Evolutionary conservation across 2,113 vertebrate genomes (phyloP), one percentile per base, ranked within the genome.

Genomic region (Opisthocomus hoazin): DNA sequence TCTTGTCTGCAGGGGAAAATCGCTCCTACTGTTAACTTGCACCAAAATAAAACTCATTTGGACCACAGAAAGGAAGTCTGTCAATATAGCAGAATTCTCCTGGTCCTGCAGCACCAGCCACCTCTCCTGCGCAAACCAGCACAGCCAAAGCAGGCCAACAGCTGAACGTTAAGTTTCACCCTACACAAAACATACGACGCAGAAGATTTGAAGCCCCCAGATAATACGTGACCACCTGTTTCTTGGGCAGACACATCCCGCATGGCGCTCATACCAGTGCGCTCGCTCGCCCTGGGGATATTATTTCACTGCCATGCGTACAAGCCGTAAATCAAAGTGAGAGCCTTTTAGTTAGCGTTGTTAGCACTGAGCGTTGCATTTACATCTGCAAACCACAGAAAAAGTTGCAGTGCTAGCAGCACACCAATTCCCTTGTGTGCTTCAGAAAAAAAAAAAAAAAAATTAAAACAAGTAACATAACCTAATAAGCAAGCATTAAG

Each of bases 161-260:
- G 96, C 96, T 97, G 96, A 98, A 88, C 43, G 13, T 43, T 6
- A 30, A 37, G 65, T 36, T 64, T 81, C 90, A 79, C 51, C 56
- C 85, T 37, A 41, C 5, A 48, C 43, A 73, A 45, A 85, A 36
- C 29, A 37, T 8, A 74, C 18, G 66, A 34, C 0, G 0, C 64
- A 63, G 85, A 75, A 96, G 91, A 90, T 58, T 29, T 53, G 27
- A 66, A 94, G 81, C 73, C 64, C 69, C 34, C 83, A 57, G 6
- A 81, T 37, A 9, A 11, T 26, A 73, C 3, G 5, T 46, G 87
- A 64, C 77, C 98, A 98, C 97, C 97, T 98, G 98, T 95, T 93
- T 8, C 53, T 61, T 0, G 7, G 75, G 66, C 54, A 73, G 94
- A 41, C 84, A 5, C 51, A 30, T 95, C 63, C 16, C 20, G 2